Base-by-base conservation (phyloP, 2,888 invertebrate genomes). In the Euplexia lucipara region DNA sequence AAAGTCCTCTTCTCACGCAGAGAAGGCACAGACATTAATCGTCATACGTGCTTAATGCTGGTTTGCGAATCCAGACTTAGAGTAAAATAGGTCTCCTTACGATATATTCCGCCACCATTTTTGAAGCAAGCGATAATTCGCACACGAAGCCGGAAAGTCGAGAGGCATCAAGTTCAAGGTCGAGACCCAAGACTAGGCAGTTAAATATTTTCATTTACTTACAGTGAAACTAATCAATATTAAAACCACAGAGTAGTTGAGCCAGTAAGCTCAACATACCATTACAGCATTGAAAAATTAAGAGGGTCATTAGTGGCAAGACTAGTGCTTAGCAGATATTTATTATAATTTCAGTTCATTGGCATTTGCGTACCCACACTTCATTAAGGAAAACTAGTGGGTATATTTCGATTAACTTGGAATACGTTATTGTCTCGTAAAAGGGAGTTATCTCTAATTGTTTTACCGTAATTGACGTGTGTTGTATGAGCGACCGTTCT, bases 341-440 rank as follows among this genome's bases (percentile, higher is more conserved):
- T 73, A 73, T 73, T 70, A 32, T 73, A 75, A 73, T 58, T 58
- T 51, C 32, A 70, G 71, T 70, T 54, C 64, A 48, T 45, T 51
- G 75, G 51, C 70, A 61, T 56, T 56, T 34, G 34, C 54, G 37
- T 51, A 75, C 54, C 30, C 69, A 69, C 64, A 75, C 63, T 62
- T 76, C 44, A 69, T 76, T 76, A 58, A 41, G 39, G 20, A 16
- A 16, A 49, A 39, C 37, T 57, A n/a, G 44, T 48, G 39, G 18
- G 49, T 68, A 68, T 56, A 63, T 47, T 75, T 60, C 69, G 70
- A 69, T 75, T 69, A 57, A 30, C 61, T 45, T 5, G n/a, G 32
- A 34, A 54, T 60, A 60, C 12, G 22, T 52, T 74, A 47, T 41
- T 37, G 65, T 65, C 35, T 41, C 47, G 32, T 65, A 37, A 72